phyloP scores from a whole-genome alignment of 2,113 vertebrate genomes.

The Cyprichromis sp. region DNA sequence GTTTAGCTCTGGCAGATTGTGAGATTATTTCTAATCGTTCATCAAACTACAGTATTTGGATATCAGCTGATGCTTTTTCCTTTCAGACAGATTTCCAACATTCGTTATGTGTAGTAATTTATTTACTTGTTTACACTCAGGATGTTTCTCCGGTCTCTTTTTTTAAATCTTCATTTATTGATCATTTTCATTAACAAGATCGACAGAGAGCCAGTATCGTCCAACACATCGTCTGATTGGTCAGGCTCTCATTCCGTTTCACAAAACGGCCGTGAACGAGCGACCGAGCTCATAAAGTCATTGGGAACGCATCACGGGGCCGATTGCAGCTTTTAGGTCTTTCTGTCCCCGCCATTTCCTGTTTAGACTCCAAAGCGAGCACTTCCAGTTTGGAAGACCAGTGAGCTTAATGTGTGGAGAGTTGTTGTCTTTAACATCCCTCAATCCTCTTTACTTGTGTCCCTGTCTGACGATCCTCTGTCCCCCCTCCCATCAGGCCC shows the following conservation, averaged over 20 bases:
- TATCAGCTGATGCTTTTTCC: not conserved
- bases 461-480: not conserved
- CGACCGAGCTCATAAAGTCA: not conserved
- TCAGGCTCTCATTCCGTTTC: not conserved
- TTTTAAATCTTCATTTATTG: not conserved
- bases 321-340: not conserved
- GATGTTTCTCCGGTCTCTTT: not conserved
- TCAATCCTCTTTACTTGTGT: not conserved
- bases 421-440: not conserved
- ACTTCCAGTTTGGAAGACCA: not conserved
- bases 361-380: not conserved
- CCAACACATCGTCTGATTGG: not conserved
- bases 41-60: not conserved
- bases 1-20: not conserved
- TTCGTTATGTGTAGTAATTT: not conserved
- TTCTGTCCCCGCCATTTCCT: not conserved
- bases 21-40: not conserved
- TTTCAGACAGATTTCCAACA: not conserved
- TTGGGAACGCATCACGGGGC: not conserved
- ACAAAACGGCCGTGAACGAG: not conserved
- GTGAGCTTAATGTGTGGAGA: not conserved
- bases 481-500: constrained; percentile 65
- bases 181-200: not conserved
- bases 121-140: not conserved
- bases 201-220: not conserved